Conservation (phyloP, 2,113 vertebrate species). For the Trichechus manatus region DNA sequence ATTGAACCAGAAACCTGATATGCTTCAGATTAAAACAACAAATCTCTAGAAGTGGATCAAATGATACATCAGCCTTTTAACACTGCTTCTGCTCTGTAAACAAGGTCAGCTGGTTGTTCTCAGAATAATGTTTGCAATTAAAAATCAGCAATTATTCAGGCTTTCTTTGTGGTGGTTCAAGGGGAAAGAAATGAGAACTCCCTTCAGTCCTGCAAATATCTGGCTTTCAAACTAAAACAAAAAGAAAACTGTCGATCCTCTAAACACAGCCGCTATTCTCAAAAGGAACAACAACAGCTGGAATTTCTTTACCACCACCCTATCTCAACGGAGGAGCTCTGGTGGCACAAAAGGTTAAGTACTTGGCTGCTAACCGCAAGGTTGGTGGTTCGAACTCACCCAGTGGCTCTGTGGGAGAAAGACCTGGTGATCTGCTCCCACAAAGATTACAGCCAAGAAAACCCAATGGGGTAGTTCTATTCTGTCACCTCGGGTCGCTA, state of each 20-base stretch:
- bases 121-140: background rate
- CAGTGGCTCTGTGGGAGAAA: too few relatives aligned
- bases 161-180: background rate
- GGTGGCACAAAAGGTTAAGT: background rate
- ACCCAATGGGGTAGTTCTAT: background rate
- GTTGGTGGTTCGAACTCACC: background rate
- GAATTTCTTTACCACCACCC: background rate
- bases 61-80: background rate
- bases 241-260: background rate
- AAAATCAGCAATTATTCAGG: background rate
- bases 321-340: too few relatives aligned
- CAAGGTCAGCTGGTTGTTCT: background rate
- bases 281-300: background rate
- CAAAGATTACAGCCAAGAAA: background rate
- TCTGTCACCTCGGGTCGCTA: background rate
- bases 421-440: background rate
- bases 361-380: background rate
- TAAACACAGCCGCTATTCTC: background rate
- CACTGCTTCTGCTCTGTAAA: background rate
- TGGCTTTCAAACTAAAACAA: background rate
- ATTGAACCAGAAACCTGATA: background rate
- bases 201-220: background rate
- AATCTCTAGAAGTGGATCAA: background rate
- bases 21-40: constrained; percentile 38
- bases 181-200: constrained; percentile 13